phyloP scores from a whole-genome alignment of 2,797 vertebrate genomes.

The Nyctalus aviator region DNA sequence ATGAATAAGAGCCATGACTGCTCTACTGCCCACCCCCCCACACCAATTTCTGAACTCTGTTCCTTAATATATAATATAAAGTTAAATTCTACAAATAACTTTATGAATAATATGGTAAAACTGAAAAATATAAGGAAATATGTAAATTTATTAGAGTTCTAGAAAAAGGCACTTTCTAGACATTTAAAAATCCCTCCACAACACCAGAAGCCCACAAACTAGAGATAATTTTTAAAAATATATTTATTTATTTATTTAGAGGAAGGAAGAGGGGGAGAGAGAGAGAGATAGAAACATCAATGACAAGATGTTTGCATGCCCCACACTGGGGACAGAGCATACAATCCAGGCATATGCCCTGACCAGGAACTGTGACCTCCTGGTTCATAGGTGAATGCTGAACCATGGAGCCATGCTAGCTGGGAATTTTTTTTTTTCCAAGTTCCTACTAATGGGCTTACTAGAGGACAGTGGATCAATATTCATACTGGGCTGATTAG shows the following conservation, averaged over 20 bases:
- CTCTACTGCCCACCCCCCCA: not conserved
- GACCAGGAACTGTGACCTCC: too few relatives aligned
- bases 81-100: not conserved
- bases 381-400: too few relatives aligned
- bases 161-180: conserved; percentile 13
- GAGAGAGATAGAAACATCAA: too few relatives aligned
- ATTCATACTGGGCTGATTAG: not conserved
- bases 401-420: too few relatives aligned
- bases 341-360: too few relatives aligned
- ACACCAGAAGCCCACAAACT: conserved; percentile 11
- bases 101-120: conserved; percentile 38
- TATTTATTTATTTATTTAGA: too few relatives aligned
- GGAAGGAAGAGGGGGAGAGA: too few relatives aligned
- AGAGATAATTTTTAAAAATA: not conserved
- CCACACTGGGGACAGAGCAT: too few relatives aligned
- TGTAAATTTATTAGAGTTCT: not conserved
- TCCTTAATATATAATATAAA: not conserved
- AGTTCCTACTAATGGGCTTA: conserved; percentile 42
- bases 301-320: too few relatives aligned
- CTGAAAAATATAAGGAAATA: not conserved
- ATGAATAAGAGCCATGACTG: not conserved
- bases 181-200: not conserved
- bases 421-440: not conserved
- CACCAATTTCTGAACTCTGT: not conserved
- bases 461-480: not conserved